Conservation (phyloP, 2,113 vertebrate species). For the Camarhynchus parvulus region DNA sequence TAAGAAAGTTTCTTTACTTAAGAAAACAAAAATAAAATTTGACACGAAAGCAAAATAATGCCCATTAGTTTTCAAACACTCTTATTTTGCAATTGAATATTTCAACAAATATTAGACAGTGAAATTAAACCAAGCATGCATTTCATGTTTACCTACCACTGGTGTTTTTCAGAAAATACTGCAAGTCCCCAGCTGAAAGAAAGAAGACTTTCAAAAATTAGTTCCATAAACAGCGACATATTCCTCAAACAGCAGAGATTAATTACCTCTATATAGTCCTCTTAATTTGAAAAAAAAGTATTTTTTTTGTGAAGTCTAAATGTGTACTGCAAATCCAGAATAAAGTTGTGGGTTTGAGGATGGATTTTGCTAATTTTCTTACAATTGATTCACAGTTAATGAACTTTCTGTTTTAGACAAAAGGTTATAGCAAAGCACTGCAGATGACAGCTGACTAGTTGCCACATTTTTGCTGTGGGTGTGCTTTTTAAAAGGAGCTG, state of each 20-base stretch:
- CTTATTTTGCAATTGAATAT: background rate
- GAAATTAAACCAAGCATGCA: background rate
- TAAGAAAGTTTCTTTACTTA: background rate
- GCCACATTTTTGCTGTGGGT: background rate
- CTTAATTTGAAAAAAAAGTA: background rate
- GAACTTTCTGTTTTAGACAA: background rate
- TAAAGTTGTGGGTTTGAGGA: background rate
- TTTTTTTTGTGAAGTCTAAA: background rate
- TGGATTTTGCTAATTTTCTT: background rate
- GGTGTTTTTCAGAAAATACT: conserved; percentile 89
- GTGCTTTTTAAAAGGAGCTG: background rate
- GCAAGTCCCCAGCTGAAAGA: conserved; percentile 91
- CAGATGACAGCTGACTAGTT: background rate
- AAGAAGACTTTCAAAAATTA: background rate
- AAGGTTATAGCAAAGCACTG: background rate
- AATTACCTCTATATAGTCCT: background rate
- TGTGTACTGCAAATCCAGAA: background rate
- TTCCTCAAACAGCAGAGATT: background rate
- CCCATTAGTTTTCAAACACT: background rate
- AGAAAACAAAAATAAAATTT: background rate
- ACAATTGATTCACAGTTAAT: background rate
- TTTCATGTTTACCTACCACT: conserved; percentile 85
- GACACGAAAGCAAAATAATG: background rate
- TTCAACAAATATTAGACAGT: background rate
- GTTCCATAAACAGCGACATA: background rate